Conservation (phyloP, 2,113 vertebrate species). For the Uria aalge region DNA sequence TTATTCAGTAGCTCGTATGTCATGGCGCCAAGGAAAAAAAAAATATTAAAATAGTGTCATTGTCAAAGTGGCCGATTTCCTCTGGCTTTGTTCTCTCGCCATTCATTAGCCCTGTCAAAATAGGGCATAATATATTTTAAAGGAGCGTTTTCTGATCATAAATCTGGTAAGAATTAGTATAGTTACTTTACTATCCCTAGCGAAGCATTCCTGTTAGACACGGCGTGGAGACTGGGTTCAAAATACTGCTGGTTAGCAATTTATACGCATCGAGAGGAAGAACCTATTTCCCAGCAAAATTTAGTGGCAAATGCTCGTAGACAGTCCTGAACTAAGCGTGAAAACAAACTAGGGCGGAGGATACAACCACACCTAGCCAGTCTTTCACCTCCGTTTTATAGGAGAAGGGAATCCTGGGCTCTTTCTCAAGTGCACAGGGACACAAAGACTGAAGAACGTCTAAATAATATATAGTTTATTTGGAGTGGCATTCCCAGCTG, state of each 20-base stretch:
- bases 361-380: neutral
- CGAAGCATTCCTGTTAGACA: neutral
- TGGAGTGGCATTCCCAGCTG: neutral
- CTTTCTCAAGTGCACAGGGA: neutral
- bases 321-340: neutral
- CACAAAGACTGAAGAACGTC: neutral
- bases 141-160: neutral
- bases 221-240: neutral
- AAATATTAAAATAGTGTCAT: neutral
- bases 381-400: neutral
- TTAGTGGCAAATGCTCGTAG: neutral
- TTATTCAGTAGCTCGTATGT: neutral
- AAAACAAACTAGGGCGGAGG: neutral
- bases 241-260: neutral
- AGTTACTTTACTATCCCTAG: neutral
- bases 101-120: neutral
- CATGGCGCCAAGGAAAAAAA: neutral
- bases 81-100: neutral
- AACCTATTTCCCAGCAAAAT: neutral
- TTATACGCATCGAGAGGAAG: neutral
- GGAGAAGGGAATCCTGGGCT: neutral
- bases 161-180: neutral
- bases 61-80: neutral
- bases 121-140: neutral
- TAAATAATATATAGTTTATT: neutral